Evolutionary conservation across 2,113 vertebrate species (phyloP).

Genomic region (Zosterops borbonicus): DNA sequence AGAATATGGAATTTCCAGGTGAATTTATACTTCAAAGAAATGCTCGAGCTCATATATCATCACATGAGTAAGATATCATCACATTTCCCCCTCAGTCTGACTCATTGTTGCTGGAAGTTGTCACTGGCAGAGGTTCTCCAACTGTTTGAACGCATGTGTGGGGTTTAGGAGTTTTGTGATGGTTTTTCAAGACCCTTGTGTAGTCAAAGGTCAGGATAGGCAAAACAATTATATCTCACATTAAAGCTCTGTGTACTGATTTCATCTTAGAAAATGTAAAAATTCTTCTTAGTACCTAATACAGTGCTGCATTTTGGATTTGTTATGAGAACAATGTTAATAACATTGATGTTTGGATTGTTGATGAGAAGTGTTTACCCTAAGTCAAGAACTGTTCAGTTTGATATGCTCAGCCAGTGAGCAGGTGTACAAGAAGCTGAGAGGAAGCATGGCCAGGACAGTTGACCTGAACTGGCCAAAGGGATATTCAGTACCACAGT

Average conservation of each 20-base stretch:
- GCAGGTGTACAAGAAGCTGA: neutral
- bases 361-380: neutral
- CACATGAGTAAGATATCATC: neutral
- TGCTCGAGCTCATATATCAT: neutral
- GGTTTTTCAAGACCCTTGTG: neutral
- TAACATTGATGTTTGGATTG: neutral
- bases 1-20: neutral
- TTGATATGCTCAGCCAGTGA: neutral
- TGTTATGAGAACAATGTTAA: neutral
- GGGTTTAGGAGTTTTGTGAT: accelerated
- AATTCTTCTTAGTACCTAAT: neutral
- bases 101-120: neutral
- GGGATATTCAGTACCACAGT: neutral
- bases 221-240: neutral
- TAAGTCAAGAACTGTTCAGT: neutral
- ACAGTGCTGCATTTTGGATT: neutral
- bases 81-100: neutral
- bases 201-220: neutral
- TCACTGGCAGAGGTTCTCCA: neutral
- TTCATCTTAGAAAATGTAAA: neutral
- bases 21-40: neutral
- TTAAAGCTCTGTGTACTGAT: neutral
- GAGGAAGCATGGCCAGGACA: neutral
- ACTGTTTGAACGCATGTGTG: neutral
- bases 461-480: neutral